A percentile compares a stretch with the other conserved stretches of the same genome.
phyloP scores from a whole-genome alignment of 2,888 invertebrate genomes.

The Lasioglossum oenotherae region DNA sequence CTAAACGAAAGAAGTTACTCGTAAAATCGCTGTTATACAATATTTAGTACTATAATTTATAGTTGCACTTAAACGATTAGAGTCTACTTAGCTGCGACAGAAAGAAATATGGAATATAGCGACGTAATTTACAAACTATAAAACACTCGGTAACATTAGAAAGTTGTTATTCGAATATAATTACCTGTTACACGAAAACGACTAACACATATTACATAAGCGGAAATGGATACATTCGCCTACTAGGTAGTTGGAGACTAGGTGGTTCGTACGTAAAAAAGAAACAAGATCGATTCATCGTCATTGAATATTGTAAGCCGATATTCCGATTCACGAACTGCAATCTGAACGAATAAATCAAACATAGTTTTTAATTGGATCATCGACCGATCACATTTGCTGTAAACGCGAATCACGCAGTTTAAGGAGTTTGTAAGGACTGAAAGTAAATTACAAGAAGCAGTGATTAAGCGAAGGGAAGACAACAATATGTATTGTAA shows the following conservation, averaged over 20 bases:
- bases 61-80: conserved; percentile 50
- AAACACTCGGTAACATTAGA: conserved; percentile 43
- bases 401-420: not conserved
- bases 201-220: conserved; percentile 39
- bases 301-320: conserved; percentile 34
- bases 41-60: conserved; percentile 55
- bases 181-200: conserved; percentile 41
- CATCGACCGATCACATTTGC: conserved; percentile 6
- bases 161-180: conserved; percentile 51
- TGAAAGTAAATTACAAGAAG: conserved; percentile 55
- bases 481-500: conserved; percentile 30
- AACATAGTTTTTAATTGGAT: conserved; percentile 51
- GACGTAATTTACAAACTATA: conserved; percentile 40
- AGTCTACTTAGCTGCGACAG: conserved; percentile 44
- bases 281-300: conserved; percentile 12
- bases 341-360: conserved; percentile 42
- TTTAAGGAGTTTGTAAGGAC: conserved; percentile 40
- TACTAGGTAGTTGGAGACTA: conserved; percentile 38
- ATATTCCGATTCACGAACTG: conserved; percentile 23
- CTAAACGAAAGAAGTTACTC: conserved; percentile 34
- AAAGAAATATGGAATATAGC: conserved; percentile 25
- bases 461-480: conserved; percentile 22
- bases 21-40: conserved; percentile 59
- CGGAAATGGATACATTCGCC: conserved; percentile 28
- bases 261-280: conserved; percentile 2